Conservation (phyloP, 2,113 vertebrate genomes). For the Nibea coibor region DNA sequence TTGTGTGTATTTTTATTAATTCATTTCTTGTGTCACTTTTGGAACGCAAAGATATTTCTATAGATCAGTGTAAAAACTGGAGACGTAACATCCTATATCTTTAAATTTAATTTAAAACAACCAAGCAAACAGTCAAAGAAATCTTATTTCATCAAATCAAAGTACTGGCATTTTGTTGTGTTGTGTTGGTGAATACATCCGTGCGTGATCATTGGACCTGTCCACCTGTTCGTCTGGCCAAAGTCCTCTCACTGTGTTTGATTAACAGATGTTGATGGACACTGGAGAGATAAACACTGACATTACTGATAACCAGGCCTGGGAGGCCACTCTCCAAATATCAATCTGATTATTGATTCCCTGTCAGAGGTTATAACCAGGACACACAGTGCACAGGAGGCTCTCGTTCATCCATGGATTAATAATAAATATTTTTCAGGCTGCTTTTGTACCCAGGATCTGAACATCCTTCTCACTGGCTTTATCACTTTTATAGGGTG, state of each 20-base stretch:
- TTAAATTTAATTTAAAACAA: background rate
- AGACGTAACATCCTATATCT: background rate
- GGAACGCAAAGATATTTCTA: no score
- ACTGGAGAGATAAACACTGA: conserved; percentile 48
- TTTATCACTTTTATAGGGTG: background rate
- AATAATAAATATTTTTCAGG: background rate
- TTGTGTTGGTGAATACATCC: background rate
- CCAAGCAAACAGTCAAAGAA: background rate
- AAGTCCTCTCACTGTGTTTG: conserved; percentile 62
- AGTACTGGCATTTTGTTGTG: background rate
- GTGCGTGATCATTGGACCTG: background rate
- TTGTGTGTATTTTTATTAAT: background rate
- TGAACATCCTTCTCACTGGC: background rate
- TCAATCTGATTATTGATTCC: conserved; percentile 28
- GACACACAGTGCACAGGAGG: conserved; percentile 1
- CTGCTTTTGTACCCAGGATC: background rate
- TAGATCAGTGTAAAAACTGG: no score
- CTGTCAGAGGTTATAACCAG: background rate
- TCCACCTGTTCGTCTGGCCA: conserved; percentile 27
- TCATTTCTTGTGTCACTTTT: background rate
- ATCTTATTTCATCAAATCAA: background rate
- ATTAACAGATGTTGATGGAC: conserved; percentile 31
- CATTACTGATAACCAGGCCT: conserved; percentile 44
- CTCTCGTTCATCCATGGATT: background rate
- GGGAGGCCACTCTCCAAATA: background rate